Percentiles rank a stretch among this genome's conserved stretches.
phyloP scores from a whole-genome alignment of 2,797 vertebrate species.

The Argya squamiceps region DNA sequence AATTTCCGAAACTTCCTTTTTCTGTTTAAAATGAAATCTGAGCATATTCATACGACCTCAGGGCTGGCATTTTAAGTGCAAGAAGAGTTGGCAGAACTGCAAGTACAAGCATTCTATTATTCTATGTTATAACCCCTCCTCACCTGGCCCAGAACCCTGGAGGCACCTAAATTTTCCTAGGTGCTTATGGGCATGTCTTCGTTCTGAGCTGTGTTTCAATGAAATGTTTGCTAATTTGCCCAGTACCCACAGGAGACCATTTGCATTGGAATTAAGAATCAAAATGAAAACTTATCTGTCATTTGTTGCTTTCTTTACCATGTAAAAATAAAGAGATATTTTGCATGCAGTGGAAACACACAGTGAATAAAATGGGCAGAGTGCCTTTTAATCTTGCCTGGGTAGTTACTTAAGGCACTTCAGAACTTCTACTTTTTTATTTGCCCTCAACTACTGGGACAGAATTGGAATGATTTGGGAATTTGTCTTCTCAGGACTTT shows the following conservation, averaged over 20 bases:
- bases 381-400: neutral
- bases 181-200: neutral
- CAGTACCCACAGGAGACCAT: neutral
- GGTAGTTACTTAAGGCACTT: neutral
- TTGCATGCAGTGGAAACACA: neutral
- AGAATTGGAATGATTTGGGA: neutral
- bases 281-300: neutral
- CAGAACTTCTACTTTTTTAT: neutral
- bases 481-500: neutral
- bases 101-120: neutral
- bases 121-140: neutral
- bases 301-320: neutral
- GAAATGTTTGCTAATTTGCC: slow-evolving; percentile 27
- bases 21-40: neutral
- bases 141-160: neutral
- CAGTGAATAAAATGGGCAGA: neutral
- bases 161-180: slow-evolving; percentile 9
- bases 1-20: neutral
- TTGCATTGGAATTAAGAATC: neutral
- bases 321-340: neutral
- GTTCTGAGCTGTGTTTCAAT: neutral
- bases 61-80: neutral
- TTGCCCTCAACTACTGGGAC: neutral
- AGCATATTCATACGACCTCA: neutral
- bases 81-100: neutral